Evolutionary conservation across 2,888 invertebrate genomes (phyloP).

Genomic region (Ornithoptera priamus): DNA sequence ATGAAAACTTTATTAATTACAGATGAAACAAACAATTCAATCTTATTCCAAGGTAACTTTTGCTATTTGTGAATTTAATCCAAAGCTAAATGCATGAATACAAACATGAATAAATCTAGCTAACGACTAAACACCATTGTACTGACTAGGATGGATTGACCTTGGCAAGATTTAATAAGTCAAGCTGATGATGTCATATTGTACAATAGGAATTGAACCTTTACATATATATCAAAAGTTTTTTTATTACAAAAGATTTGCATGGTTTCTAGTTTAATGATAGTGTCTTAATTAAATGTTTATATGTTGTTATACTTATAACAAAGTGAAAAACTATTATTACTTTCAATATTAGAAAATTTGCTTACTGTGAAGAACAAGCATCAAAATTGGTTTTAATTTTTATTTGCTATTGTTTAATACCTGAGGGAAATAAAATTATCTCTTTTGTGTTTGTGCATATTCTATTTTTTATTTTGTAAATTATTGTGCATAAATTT

Average conservation of each 20-base stretch:
- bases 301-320: constrained; percentile 3
- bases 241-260: neutral
- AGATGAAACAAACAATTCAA: constrained; percentile 64
- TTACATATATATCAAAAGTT: constrained; percentile 1
- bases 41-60: constrained; percentile 60
- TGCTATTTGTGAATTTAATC: constrained; percentile 3
- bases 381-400: too few species aligned
- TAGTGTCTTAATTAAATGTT: constrained; percentile 17
- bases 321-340: too few species aligned
- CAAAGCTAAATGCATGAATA: constrained; percentile 20
- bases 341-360: too few species aligned
- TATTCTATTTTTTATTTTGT: neutral
- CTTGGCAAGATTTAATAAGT: constrained; percentile 36
- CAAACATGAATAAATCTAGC: constrained; percentile 18
- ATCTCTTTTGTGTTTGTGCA: too few species aligned
- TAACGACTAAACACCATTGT: constrained; percentile 23
- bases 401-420: too few species aligned
- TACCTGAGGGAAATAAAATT: too few species aligned
- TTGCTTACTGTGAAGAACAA: too few species aligned
- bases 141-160: constrained; percentile 34
- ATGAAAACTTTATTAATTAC: constrained; percentile 27
- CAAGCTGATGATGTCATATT: constrained; percentile 40
- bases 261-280: constrained; percentile 1
- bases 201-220: constrained; percentile 22
- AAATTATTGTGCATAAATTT: constrained; percentile 39